These are phyloP conservation scores for Ephydatia muelleri DNA, from an alignment of 37 sponge, comb jelly and placozoan genomes.

Conservation along the genomic window DNA sequence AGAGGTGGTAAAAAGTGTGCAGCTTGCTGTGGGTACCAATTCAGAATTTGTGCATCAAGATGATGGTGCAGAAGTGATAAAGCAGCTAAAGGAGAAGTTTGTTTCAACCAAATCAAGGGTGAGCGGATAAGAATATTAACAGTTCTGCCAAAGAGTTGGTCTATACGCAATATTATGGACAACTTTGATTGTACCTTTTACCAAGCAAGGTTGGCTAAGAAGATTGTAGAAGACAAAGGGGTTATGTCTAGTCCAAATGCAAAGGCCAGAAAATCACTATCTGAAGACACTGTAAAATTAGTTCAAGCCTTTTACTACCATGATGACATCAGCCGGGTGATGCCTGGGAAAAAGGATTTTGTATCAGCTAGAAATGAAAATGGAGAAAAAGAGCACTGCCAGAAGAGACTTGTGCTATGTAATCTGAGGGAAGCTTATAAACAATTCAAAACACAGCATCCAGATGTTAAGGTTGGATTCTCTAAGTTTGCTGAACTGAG, in stretches of 20 bases:
- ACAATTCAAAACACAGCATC: conserved; percentile 35
- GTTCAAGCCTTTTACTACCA: conserved; percentile 7
- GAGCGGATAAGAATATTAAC: conserved; percentile 23
- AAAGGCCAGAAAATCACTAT: conserved; percentile 5
- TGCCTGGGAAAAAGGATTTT: conserved; percentile 66
- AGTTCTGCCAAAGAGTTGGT: conserved; percentile 46
- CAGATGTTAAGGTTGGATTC: conserved; percentile 40
- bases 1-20: too few species aligned
- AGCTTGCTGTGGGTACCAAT: too few species aligned
- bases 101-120: conserved; percentile 17
- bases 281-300: conserved; percentile 13
- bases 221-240: conserved; percentile 31
- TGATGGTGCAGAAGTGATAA: conserved; percentile 41
- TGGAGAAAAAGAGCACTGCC: conserved; percentile 11
- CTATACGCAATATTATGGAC: conserved; percentile 8
- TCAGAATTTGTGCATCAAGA: too few species aligned
- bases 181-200: conserved; percentile 28
- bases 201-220: conserved; percentile 25
- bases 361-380: conserved; percentile 18
- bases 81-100: conserved; percentile 51
- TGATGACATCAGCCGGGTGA: conserved; percentile 46
- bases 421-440: conserved; percentile 47
- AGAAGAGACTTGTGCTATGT: conserved; percentile 51
- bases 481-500: conserved; percentile 63
- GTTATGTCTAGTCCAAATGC: conserved; percentile 41